Evolutionary conservation across 2,113 vertebrate species (phyloP), one percentile per base, ranked within the genome.

Genomic region (Myrmecobius fasciatus): DNA sequence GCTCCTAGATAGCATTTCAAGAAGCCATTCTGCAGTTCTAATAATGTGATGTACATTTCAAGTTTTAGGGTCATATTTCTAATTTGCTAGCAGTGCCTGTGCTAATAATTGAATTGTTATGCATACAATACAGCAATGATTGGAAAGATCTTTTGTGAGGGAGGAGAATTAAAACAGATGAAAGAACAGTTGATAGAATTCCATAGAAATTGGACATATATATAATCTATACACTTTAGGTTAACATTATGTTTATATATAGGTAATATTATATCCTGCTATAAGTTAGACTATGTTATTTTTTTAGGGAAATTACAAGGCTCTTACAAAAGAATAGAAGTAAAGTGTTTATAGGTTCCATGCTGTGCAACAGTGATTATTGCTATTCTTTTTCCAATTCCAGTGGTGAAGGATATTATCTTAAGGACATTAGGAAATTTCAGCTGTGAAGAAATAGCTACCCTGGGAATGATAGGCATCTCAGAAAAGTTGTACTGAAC

Each of bases 351-450:
- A 97, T 97, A 96, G 95, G 94, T 97, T 95, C 93, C 94, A 97
- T 91, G 91, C 5, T 91, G 93, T 95, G 97, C 96, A 96, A 95
- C 96, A 91, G 89, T 93, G 96, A 92, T 97, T 90, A 92, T 97
- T 97, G 93, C 90, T 95, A 31, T 97, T 89, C 52, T 96, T 97
- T 95, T 89, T 97, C 75, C n/a, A 46, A 96, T 98, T 98, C 90
- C 54, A 96, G 91, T 60, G 46, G 89, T 90, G 95, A 97, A 96
- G 89, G 54, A 92, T 96, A 96, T 97, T 97, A 98, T 98, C 97
- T 96, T 96, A 97, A 97, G 94, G 97, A 94, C 52, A 48, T 94
- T 97, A 90, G 60, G 94, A 96, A 95, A 96, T 97, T 97, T 98
- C 43, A 95, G 8, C 93, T 97, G 60, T 92, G 97, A 96, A 98